These are phyloP conservation scores for Musca domestica DNA, from an alignment of 1,140 invertebrate species.

Conservation along the genomic window DNA sequence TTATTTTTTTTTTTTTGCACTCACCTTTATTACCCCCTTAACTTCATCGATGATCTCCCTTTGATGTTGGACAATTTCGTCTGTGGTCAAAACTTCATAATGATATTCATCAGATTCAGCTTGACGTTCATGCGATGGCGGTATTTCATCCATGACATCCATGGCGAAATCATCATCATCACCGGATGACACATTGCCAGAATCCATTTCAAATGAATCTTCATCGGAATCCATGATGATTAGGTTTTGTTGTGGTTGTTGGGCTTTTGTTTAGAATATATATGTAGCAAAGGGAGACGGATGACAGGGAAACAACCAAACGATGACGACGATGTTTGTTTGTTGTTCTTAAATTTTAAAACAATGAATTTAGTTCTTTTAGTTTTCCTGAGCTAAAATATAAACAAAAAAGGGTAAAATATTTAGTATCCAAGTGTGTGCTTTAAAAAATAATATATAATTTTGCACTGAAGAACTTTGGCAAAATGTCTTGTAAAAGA, in stretches of 20 bases:
- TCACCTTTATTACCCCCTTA: conserved; percentile 81
- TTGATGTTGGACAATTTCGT: conserved; percentile 97
- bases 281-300: not conserved
- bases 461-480: no score
- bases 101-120: conserved; percentile 86
- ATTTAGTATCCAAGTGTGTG: no score
- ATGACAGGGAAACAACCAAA: not conserved
- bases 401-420: no score
- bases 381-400: no score
- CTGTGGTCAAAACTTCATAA: conserved; percentile 90
- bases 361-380: not conserved
- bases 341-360: not conserved
- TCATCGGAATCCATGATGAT: conserved; percentile 84
- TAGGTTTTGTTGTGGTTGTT: not conserved
- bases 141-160: conserved; percentile 73
- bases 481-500: no score
- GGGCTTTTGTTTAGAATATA: not conserved
- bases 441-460: no score
- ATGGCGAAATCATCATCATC: conserved; percentile 85
- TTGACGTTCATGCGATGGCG: conserved; percentile 64
- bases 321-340: not conserved
- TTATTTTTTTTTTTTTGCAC: no score
- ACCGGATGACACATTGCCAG: conserved; percentile 86
- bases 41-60: conserved; percentile 96
- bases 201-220: conserved; percentile 76